Percentiles rank a stretch among this genome's conserved stretches.
Evolutionary conservation across 2,113 vertebrate species (phyloP).

Genomic region (Meriones unguiculatus): DNA sequence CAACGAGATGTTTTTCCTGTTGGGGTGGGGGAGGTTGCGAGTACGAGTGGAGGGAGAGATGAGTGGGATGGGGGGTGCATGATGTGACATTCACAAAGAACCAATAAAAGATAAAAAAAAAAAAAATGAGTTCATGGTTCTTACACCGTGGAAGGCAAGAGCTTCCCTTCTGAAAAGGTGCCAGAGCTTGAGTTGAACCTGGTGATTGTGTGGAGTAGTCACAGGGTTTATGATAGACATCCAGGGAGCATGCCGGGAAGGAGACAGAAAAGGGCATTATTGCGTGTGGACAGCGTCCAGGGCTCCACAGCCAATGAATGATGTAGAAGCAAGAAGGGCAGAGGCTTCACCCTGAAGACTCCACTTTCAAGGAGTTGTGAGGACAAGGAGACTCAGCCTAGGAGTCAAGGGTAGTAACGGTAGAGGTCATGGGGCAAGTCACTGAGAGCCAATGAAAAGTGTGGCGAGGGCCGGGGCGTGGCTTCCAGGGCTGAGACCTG

Average conservation of each 20-base stretch:
- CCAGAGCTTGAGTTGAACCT: too few species aligned
- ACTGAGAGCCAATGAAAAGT: background rate
- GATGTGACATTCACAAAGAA: too few species aligned
- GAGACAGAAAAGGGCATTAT: fast-evolving
- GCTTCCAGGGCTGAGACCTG: background rate
- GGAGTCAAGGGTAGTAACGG: fast-evolving
- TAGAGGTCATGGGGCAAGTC: too few species aligned
- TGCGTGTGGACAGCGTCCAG: background rate
- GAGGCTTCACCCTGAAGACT: background rate
- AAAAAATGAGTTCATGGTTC: background rate
- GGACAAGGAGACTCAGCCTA: background rate
- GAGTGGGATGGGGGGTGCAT: too few species aligned
- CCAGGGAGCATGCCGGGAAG: background rate
- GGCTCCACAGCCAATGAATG: fast-evolving
- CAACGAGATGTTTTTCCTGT: too few species aligned
- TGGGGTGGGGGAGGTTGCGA: too few species aligned
- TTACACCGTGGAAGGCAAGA: background rate
- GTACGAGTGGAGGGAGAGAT: too few species aligned
- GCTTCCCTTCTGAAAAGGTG: background rate
- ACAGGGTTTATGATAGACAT: too few species aligned
- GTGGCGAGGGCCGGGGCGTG: background rate
- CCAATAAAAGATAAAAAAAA: too few species aligned
- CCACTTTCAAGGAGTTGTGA: background rate
- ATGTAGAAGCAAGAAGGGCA: background rate
- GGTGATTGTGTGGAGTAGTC: fast-evolving